Evolutionary conservation across 2,888 invertebrate species (phyloP), one percentile per base, ranked within the genome.

Genomic region (Drosophila mayaguana): DNA sequence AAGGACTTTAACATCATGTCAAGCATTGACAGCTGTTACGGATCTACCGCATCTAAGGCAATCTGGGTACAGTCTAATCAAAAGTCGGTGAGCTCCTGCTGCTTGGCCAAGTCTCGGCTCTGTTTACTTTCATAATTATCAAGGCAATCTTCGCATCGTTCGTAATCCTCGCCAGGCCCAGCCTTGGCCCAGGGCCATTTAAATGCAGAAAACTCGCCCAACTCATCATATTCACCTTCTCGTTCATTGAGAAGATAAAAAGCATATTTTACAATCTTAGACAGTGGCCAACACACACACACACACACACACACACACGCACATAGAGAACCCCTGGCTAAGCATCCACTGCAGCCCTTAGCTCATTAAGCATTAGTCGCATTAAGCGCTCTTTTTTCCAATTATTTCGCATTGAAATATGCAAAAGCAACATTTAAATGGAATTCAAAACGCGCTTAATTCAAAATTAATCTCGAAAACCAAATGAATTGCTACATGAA

Each of bases 401-500:
- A 79, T 87, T 87, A 83, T 78, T 69, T 68, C 53, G 57, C 77
- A 78, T 63, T 75, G 78, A 64, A 75, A 71, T 72, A 51, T 60
- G 32, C 36, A 36, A 55, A 51, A 61, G 51, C 63, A 83, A 67
- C 76, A 80, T 85, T 88, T 86, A 83, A 84, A 84, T 88, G 87
- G 72, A 72, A 86, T 88, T 86, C 89, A 84, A 77, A 88, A 80
- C 60, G 78, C 83, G 82, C 85, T 80, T 83, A 88, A 84, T 84
- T 88, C 86, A 85, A 83, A 85, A 85, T 85, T 85, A 85, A 85
- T 85, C 89, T 83, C 75, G 65, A 67, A 83, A 80, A 75, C 78
- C 81, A 78, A 72, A 80, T 83, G 86, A 86, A 82, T 65, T 73
- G 72, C 82, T 34, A 81, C 72, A 79, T 77, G 73, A 77, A 78